Evolutionary conservation across 2,888 invertebrate genomes (phyloP).

Genomic region (Dusona sp.): DNA sequence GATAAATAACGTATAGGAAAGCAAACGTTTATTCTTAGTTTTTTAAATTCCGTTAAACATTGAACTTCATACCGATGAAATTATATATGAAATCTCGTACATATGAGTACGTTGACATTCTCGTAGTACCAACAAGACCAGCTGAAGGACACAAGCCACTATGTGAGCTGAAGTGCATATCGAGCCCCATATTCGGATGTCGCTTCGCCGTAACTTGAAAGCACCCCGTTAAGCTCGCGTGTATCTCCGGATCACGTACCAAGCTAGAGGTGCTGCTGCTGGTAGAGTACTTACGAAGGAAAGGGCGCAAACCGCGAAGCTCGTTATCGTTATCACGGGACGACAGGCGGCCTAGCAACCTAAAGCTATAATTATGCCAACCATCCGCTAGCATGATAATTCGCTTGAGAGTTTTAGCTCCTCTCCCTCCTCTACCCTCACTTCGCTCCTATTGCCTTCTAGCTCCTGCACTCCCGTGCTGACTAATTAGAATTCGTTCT

Average conservation of each 20-base stretch:
- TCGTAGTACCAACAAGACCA: constrained; percentile 30
- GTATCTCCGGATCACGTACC: constrained; percentile 57
- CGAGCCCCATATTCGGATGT: constrained; percentile 69
- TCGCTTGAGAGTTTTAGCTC: constrained; percentile 61
- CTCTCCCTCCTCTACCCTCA: neutral
- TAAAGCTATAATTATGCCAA: constrained; percentile 53
- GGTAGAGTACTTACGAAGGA: constrained; percentile 61
- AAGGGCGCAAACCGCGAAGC: constrained; percentile 64
- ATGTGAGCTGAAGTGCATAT: constrained; percentile 61
- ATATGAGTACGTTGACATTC: constrained; percentile 14
- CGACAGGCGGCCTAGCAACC: constrained; percentile 74
- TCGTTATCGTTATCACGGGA: constrained; percentile 76
- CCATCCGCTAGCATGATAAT: constrained; percentile 73
- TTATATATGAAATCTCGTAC: constrained; percentile 2
- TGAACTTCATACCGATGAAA: neutral
- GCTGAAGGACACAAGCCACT: constrained; percentile 25
- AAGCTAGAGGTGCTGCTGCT: constrained; percentile 27
- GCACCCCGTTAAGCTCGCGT: constrained; percentile 69
- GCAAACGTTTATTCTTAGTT: neutral
- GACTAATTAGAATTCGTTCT: constrained; percentile 79
- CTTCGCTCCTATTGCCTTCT: constrained; percentile 27
- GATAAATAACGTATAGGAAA: neutral
- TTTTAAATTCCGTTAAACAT: neutral
- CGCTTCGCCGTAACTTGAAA: constrained; percentile 69
- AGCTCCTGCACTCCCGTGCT: constrained; percentile 61